Conservation (phyloP, 1,140 invertebrate species). For the Drosophila ogumai region DNA sequence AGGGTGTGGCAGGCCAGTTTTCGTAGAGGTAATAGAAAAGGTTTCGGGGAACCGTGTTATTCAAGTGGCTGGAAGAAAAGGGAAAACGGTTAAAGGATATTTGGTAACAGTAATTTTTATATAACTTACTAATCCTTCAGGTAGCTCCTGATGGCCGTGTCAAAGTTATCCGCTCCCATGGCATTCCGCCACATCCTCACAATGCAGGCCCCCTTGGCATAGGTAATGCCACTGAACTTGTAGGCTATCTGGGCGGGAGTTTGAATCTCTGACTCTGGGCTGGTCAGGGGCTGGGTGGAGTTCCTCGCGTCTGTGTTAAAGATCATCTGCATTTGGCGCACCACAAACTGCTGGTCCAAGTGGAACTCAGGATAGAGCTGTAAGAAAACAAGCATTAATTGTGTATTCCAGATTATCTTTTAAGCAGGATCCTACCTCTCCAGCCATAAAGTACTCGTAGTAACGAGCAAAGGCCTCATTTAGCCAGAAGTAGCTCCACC, state of each 20-base stretch:
- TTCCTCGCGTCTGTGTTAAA: slow-evolving; percentile 87
- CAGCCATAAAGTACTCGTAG: slow-evolving; percentile 87
- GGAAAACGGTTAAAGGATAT: background rate
- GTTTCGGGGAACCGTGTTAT: slow-evolving; percentile 46
- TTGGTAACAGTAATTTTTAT: too few relatives aligned
- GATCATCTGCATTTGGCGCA: slow-evolving; percentile 88
- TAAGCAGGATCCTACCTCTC: slow-evolving; percentile 85
- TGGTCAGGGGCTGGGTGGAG: slow-evolving; percentile 87
- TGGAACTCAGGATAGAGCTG: slow-evolving; percentile 85
- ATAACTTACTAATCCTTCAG: slow-evolving; percentile 85
- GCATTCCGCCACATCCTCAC: slow-evolving; percentile 91
- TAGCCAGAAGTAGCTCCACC: slow-evolving; percentile 89
- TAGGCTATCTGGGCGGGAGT: slow-evolving; percentile 85
- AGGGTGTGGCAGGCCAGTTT: slow-evolving; percentile 39
- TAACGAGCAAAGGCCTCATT: slow-evolving; percentile 90
- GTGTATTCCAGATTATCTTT: background rate
- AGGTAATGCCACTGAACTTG: slow-evolving; percentile 87
- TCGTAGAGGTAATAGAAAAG: slow-evolving; percentile 50
- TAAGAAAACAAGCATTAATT: background rate
- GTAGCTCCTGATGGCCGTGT: slow-evolving; percentile 87
- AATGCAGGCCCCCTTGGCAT: slow-evolving; percentile 89
- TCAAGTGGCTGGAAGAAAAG: slow-evolving; percentile 29
- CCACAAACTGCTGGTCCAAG: slow-evolving; percentile 87
- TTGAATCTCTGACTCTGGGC: slow-evolving; percentile 80
- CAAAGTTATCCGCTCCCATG: slow-evolving; percentile 88